phyloP scores from a whole-genome alignment of 2,113 vertebrate species.

The Perca flavescens region DNA sequence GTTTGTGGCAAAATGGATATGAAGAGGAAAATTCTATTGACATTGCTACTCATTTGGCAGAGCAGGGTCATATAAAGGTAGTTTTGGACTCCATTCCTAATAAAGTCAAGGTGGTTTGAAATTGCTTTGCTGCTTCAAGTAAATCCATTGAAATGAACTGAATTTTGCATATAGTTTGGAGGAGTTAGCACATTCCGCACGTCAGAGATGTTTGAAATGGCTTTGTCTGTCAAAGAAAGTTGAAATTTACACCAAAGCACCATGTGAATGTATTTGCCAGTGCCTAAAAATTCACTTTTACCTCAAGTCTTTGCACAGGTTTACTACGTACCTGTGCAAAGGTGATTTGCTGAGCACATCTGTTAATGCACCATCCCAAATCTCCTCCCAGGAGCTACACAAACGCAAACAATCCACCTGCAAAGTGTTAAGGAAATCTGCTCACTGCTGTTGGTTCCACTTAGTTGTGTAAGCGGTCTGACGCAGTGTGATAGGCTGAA shows the following conservation, averaged over 20 bases:
- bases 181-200: not conserved
- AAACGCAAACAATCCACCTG: not conserved
- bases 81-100: not conserved
- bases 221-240: not conserved
- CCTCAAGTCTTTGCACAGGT: not conserved
- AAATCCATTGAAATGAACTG: not conserved
- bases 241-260: too few species aligned
- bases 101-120: not conserved
- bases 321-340: too few species aligned
- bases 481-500: slow-evolving; percentile 10
- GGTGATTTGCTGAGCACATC: not conserved
- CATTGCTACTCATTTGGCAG: not conserved
- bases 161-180: not conserved
- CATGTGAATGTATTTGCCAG: not conserved
- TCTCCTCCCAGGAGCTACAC: not conserved
- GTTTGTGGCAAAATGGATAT: not conserved
- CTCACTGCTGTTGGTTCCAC: slow-evolving; percentile 4
- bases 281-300: not conserved
- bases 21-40: too few species aligned
- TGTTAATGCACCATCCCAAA: not conserved
- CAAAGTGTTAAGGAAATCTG: not conserved
- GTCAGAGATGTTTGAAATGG: not conserved
- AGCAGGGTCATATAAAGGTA: not conserved
- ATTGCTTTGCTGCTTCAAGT: not conserved
- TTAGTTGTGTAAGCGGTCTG: slow-evolving; percentile 17